Evolutionary conservation across 2,888 invertebrate genomes (phyloP), one percentile per base, ranked within the genome.

Genomic region (Melanostoma scalare): DNA sequence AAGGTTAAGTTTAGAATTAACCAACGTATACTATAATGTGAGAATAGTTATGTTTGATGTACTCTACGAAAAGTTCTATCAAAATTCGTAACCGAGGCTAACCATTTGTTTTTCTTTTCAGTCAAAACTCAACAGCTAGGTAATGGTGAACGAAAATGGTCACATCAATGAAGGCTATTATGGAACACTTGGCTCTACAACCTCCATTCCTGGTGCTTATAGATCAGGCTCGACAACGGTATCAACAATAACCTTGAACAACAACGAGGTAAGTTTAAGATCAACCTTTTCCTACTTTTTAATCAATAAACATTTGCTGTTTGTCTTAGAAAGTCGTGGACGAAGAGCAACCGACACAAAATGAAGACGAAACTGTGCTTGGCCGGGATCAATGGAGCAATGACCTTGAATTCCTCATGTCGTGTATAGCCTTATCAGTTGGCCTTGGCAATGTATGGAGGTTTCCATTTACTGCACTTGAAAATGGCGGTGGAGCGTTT

Each of bases 371-470:
- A 4, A 52, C 69, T 6, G 35, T n/a, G 40, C n/a, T 63, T 6
- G 35, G 30, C 6, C 89, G 91, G 0, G 92, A 90, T 2, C 90
- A 92, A 86, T 95, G 94, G 94, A 92, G 92, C 35, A 93, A 92
- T 82, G 93, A 93, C 50, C 88, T 94, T 3, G 94, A 95, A 88
- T 95, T 95, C 87, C 91, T 95, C 3, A 93, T 95, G 92, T 94
- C 94, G 2, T 91, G 91, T 87, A 91, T 91, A 53, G 91, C 91
- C 6, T 67, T 94, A 88, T 94, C 94, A 2, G 94, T 94, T 0
- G 94, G 94, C 0, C 90, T 94, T 30, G 94, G 94, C 60, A 94
- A 94, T 86, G 93, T 94, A 6, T 94, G 94, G 94, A 90, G 94
- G 55, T 94, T 94, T 89, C 94, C 94, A 0, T 94, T 93, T 87